Evolutionary conservation across 2,113 vertebrate species (phyloP).

Genomic region (Notothenia rossii): DNA sequence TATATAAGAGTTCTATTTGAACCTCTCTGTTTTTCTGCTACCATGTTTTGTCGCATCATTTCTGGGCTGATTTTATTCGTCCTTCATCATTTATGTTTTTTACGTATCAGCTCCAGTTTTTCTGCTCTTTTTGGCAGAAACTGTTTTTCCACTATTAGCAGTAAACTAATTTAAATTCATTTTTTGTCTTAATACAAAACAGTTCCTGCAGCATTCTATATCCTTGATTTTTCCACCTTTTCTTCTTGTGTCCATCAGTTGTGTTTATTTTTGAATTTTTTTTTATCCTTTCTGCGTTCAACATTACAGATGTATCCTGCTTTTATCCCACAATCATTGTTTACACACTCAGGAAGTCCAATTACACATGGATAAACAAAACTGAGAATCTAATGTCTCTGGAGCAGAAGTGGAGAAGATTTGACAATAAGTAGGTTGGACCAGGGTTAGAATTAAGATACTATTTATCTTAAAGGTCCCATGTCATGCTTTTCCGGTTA

Average conservation of each 20-base stretch:
- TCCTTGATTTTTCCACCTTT: neutral
- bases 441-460: neutral
- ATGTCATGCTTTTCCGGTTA: too few relatives aligned
- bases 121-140: conserved; percentile 5
- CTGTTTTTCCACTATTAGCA: conserved; percentile 11
- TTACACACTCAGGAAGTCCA: conserved; percentile 51
- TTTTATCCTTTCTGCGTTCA: conserved; percentile 25
- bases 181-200: conserved; percentile 23
- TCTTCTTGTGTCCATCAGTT: neutral
- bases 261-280: conserved; percentile 18
- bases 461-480: neutral
- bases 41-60: conserved; percentile 24
- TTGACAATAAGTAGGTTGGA: neutral
- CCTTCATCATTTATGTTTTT: conserved; percentile 30
- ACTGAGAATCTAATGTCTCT: neutral
- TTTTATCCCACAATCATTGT: conserved; percentile 34
- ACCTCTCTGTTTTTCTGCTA: conserved; percentile 33
- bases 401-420: neutral
- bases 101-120: neutral
- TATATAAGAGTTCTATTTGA: conserved; percentile 67
- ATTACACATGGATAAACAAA: conserved; percentile 54
- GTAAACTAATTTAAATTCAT: neutral
- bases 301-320: conserved; percentile 55
- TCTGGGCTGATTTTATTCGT: neutral
- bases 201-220: neutral